phyloP scores from a whole-genome alignment of 2,797 vertebrate species.

The Anas bahamensis region DNA sequence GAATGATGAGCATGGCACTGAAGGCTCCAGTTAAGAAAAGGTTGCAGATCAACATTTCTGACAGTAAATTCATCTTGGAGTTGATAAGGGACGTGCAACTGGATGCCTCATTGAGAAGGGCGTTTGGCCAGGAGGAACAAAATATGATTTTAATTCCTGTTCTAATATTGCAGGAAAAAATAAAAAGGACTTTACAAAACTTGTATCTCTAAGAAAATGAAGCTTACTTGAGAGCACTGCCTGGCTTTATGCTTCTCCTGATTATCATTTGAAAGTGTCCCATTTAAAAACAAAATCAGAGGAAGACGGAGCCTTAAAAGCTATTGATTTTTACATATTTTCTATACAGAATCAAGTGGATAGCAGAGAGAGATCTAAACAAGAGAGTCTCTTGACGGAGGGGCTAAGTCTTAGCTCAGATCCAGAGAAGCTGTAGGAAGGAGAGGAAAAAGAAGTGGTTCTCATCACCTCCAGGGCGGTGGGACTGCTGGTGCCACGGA shows the following conservation, averaged over 20 bases:
- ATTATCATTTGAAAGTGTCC: neutral
- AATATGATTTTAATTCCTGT: neutral
- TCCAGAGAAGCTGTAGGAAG: neutral
- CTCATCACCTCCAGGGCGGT: neutral
- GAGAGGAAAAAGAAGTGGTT: neutral
- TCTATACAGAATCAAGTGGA: neutral
- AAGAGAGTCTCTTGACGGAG: neutral
- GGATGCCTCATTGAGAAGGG: neutral
- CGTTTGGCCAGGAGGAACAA: neutral
- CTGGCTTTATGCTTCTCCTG: neutral
- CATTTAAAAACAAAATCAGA: neutral
- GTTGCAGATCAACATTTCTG: neutral
- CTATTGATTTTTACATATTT: neutral
- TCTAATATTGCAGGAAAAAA: neutral
- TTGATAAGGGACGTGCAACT: neutral
- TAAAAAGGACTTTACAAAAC: neutral
- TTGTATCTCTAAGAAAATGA: neutral
- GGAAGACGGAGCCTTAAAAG: neutral
- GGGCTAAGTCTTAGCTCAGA: neutral
- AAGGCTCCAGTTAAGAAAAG: neutral
- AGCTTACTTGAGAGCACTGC: neutral
- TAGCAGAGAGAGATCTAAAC: neutral
- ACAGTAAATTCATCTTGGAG: neutral
- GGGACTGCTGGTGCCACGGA: neutral
- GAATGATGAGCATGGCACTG: neutral